Conservation (phyloP, 2,888 invertebrate genomes). For the Andrena flavipes region DNA sequence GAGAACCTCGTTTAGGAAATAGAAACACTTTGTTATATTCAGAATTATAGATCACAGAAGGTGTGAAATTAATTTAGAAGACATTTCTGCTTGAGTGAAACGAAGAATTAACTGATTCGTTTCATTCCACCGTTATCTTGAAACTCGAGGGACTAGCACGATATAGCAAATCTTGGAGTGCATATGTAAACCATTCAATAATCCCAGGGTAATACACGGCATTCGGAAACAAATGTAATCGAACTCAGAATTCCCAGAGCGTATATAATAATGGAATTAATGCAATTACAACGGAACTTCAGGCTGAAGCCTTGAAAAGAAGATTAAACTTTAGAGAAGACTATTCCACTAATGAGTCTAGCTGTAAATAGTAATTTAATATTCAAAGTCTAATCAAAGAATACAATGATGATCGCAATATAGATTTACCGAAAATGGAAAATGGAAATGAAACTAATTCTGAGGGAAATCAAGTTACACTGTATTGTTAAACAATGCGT, state of each 20-base stretch:
- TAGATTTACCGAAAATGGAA: not conserved
- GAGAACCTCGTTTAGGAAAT: too few relatives aligned
- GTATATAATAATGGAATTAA: conserved; percentile 11
- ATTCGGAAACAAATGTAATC: conserved; percentile 2
- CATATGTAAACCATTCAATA: conserved; percentile 20
- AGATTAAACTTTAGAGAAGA: not conserved
- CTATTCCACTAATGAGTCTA: not conserved
- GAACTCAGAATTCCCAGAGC: conserved; percentile 2
- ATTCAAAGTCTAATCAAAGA: not conserved
- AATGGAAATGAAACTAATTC: not conserved
- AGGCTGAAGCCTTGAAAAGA: not conserved
- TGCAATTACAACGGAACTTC: conserved; percentile 1
- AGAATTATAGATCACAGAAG: too few relatives aligned
- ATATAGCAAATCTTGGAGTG: not conserved
- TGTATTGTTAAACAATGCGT: too few relatives aligned
- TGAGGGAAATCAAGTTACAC: too few relatives aligned
- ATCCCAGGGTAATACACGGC: conserved; percentile 5
- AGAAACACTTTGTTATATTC: too few relatives aligned
- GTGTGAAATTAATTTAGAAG: not conserved
- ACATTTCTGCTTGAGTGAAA: conserved; percentile 4
- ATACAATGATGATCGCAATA: not conserved
- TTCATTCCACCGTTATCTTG: conserved; percentile 14
- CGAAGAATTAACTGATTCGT: not conserved
- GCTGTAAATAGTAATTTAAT: not conserved
- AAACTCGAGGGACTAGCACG: not conserved